phyloP scores from a whole-genome alignment of 2,113 vertebrate genomes.

The Anguilla japonica region DNA sequence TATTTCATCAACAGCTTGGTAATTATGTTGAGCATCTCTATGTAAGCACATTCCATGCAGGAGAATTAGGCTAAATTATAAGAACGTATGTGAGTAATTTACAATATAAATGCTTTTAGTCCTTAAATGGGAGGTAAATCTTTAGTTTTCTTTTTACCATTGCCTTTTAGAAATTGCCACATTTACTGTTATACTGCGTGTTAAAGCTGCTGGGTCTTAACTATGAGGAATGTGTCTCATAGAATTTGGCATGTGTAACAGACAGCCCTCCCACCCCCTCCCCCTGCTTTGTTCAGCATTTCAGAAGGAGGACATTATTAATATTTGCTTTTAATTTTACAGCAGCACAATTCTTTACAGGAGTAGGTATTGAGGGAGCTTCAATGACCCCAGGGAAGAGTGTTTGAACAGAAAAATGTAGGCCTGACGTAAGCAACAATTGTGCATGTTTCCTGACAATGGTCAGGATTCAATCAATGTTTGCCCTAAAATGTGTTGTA shows the following conservation, averaged over 20 bases:
- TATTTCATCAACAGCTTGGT: neutral
- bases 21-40: neutral
- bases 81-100: neutral
- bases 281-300: constrained; percentile 62
- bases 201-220: neutral
- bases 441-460: too few species aligned
- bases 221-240: neutral
- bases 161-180: too few species aligned
- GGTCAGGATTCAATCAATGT: too few species aligned
- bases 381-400: constrained; percentile 45
- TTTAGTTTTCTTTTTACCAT: neutral
- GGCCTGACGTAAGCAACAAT: too few species aligned
- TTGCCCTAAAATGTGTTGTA: too few species aligned
- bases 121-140: neutral
- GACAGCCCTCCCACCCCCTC: constrained; percentile 35
- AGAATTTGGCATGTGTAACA: constrained; percentile 54
- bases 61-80: neutral
- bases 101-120: neutral
- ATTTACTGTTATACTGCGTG: too few species aligned
- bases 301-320: constrained; percentile 70
- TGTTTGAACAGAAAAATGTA: neutral
- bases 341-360: constrained; percentile 55
- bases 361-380: constrained; percentile 35
- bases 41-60: neutral
- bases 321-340: constrained; percentile 80